A percentile compares a stretch with the other conserved stretches of the same genome.
Conservation (phyloP, 2,888 invertebrate species). For the Microctonus brassicae region DNA sequence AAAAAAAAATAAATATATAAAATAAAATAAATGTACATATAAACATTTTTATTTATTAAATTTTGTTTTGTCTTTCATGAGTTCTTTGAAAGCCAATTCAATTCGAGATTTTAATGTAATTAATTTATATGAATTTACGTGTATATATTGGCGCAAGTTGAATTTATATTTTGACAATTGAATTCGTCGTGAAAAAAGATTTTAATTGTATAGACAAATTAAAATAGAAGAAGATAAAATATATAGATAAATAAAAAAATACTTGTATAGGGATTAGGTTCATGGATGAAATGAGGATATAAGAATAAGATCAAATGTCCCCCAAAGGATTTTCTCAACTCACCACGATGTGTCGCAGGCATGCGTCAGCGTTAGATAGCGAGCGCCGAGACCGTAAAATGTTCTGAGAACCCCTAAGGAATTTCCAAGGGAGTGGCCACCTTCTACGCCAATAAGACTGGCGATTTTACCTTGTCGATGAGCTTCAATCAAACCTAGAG, state of each 20-base stretch:
- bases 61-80: not conserved
- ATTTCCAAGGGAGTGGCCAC: constrained; percentile 92
- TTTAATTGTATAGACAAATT: not conserved
- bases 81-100: not conserved
- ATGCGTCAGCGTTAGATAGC: constrained; percentile 92
- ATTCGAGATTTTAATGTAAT: not conserved
- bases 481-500: constrained; percentile 78
- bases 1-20: not conserved
- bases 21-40: not conserved
- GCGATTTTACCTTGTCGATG: constrained; percentile 83
- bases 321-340: constrained; percentile 50
- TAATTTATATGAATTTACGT: not conserved
- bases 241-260: not conserved
- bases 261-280: not conserved
- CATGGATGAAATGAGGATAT: not conserved
- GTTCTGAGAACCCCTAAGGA: constrained; percentile 89
- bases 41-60: too few relatives aligned
- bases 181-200: not conserved
- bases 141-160: too few relatives aligned
- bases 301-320: not conserved
- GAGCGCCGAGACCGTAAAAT: constrained; percentile 89
- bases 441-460: constrained; percentile 91
- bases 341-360: constrained; percentile 92
- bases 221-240: too few relatives aligned
- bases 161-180: not conserved